Conservation (phyloP, 1,140 invertebrate genomes). For the Teleopsis dalmanni region DNA sequence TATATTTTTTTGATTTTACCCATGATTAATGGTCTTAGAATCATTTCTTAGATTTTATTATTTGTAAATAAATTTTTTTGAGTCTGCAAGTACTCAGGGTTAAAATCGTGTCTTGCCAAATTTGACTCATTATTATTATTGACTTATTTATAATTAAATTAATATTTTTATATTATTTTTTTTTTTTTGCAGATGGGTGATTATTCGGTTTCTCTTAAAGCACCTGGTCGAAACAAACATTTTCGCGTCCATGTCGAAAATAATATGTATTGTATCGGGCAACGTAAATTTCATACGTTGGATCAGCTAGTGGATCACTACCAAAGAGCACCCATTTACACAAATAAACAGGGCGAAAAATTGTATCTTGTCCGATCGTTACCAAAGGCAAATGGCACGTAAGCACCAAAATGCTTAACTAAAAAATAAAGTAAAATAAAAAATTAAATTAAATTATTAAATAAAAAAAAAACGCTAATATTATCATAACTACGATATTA, state of each 20-base stretch:
- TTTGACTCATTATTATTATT: not conserved
- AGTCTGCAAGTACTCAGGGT: no score
- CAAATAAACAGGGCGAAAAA: constrained; percentile 90
- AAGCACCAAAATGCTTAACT: constrained; percentile 15
- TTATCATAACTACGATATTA: not conserved
- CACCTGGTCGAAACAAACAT: constrained; percentile 95
- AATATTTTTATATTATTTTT: constrained; percentile 9
- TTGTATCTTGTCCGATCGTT: constrained; percentile 82
- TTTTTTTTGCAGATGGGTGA: constrained; percentile 78
- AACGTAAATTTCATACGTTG: constrained; percentile 91
- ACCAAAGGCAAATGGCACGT: constrained; percentile 57
- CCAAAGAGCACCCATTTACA: constrained; percentile 96
- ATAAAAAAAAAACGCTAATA: not conserved
- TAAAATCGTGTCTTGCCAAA: no score
- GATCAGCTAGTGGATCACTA: constrained; percentile 98
- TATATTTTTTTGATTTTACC: no score
- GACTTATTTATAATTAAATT: not conserved
- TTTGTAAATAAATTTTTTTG: no score
- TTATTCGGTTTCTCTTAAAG: constrained; percentile 97
- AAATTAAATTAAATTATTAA: constrained; percentile 1
- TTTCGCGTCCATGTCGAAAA: constrained; percentile 97
- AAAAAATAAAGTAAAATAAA: constrained; percentile 2
- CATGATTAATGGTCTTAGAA: no score
- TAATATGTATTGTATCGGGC: constrained; percentile 91
- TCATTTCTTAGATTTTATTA: no score